Evolutionary conservation across 2,797 vertebrate species (phyloP), one percentile per base, ranked within the genome.

Genomic region (Eulemur rubriventer): DNA sequence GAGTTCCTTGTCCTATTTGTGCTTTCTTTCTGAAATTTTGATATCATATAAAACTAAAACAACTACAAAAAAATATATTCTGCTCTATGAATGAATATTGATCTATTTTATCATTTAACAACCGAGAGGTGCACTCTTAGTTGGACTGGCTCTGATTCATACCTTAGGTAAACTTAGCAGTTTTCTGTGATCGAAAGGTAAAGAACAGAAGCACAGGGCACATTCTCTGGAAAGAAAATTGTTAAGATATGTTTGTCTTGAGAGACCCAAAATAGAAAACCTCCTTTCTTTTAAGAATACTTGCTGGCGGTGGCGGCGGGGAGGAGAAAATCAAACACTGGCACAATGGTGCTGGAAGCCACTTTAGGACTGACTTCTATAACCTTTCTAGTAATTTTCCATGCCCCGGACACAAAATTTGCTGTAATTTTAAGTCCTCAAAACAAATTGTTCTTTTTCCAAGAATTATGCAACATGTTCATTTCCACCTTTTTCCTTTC

Each of bases 401-500:
- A 80, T 6, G 33, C 33, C 89, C 73, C 1, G 11, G 84, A 89
- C 65, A 59, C 80, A 46, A 57, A 57, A 50, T 35, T 38, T 30
- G 89, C 69, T 94, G 16, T 67, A 43, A 92, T 88, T 95, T 90
- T 90, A 59, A 93, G 41, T 72, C n/a, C 83, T 61, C 9, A 82
- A 96, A 92, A 95, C 93, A 95, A 95, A 96, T 13, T 81, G 35
- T 95, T 18, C 63, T 96, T 96, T 97, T 88, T 61, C 93, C 72
- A 85, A 96, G 84, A 95, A 86, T 67, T 83, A 52, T 50, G 28
- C 0, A 18, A 94, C 89, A 93, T 33, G 22, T 75, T 96, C 75
- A 57, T 92, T 95, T 92, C 95, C 95, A 94, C 88, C 82, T 96
- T 97, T 96, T 88, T 72, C 87, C 73, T 88, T 95, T 97, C 65